Evolutionary conservation across 2,797 vertebrate genomes (phyloP).

Genomic region (Cyprinodon diabolis): DNA sequence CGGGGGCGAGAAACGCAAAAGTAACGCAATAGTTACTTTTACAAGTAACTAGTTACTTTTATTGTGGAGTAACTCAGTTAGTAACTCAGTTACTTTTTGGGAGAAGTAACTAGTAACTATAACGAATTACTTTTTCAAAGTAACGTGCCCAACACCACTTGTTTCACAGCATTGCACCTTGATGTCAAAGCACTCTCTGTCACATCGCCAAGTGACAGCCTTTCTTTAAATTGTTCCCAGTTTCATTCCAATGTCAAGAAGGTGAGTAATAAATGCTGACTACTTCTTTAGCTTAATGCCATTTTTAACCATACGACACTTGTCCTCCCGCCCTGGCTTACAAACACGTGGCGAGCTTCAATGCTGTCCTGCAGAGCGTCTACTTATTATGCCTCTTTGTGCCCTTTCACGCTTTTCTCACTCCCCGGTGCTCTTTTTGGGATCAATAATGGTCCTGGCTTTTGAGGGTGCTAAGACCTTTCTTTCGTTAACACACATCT

Average conservation of each 20-base stretch:
- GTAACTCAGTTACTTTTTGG: no score
- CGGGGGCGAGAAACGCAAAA: no score
- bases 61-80: no score
- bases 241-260: constrained; percentile 43
- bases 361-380: constrained; percentile 40
- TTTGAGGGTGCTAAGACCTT: constrained; percentile 71
- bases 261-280: constrained; percentile 53
- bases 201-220: constrained; percentile 7
- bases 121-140: no score
- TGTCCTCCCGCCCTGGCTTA: constrained; percentile 7
- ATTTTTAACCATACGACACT: constrained; percentile 27
- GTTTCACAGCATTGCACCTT: constrained; percentile 21
- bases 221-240: constrained; percentile 31
- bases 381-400: constrained; percentile 40
- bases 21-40: no score
- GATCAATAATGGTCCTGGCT: constrained; percentile 54
- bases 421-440: constrained; percentile 40
- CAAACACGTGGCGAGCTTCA: constrained; percentile 58
- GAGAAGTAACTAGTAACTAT: no score
- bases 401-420: constrained; percentile 75
- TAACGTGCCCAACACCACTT: no score
- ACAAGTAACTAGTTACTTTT: no score
- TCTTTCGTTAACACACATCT: constrained; percentile 58
- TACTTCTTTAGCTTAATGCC: constrained; percentile 10
- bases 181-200: constrained; percentile 22